Evolutionary conservation across 2,797 vertebrate species (phyloP), one percentile per base, ranked within the genome.

Genomic region (Leptoclinus maculatus): DNA sequence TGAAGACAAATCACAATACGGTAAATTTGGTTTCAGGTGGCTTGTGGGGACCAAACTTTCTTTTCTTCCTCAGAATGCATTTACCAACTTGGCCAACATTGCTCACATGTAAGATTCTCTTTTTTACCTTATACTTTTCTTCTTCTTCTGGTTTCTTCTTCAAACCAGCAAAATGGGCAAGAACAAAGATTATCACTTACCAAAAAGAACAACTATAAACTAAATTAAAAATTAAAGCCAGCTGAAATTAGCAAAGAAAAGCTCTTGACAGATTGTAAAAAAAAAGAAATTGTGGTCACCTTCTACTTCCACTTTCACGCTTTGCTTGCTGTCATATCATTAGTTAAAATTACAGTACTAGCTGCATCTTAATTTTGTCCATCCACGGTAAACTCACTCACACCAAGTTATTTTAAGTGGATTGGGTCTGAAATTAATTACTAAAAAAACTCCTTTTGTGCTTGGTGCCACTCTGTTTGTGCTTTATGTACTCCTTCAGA

Each of bases 21-120:
- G 3, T 41, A 27, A 2, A 4, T 77, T 56, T 2, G 82, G 29
- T 89, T 84, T 73, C 57, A 93, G 92, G 74, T 91, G 85, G 87
- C 79, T 93, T 13, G 25, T 76, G n/a, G 81, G 78, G 19, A 85
- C 89, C 49, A 88, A 85, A 69, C 80, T 92, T 14, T 60, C 80
- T 2, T 89, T 73, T 27, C 49, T 92, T 66, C 83, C 89, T 41
- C 80, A 72, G 58, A 82, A 90, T 73, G 82, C 83, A 11, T 93
- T 93, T 41, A 34, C 70, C 51, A 72, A 75, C 66, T 62, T 90
- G 73, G 27, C 23, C 70, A 90, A 89, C 76, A 56, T 92, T 79
- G 91, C 87, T 63, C 86, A 82, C 60, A 88, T 93, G 92, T 92
- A 91, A 89, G 89, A 78, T 7, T 41, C 4, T 59, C 0, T 49